These are phyloP conservation scores for Pseudochromis fuscus DNA, from an alignment of 2,797 vertebrate species.

Conservation along the genomic window DNA sequence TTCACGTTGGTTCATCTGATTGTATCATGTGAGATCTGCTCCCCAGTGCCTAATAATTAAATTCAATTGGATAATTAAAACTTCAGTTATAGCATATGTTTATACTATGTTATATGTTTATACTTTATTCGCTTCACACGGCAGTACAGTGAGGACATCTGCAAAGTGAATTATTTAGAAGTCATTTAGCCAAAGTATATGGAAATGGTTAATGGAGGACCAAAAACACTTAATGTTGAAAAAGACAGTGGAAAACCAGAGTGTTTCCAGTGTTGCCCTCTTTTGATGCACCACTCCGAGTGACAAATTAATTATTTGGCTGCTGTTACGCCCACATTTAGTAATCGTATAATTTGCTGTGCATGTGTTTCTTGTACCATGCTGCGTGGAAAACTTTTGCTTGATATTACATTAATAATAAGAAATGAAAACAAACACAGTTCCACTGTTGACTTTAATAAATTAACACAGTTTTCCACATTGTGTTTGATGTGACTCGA, in stretches of 20 bases:
- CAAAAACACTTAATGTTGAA: slow-evolving; percentile 35
- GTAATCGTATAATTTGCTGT: slow-evolving; percentile 25
- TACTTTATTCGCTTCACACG: neutral
- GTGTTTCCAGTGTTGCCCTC: slow-evolving; percentile 44
- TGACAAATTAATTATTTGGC: slow-evolving; percentile 50
- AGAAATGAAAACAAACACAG: slow-evolving; percentile 68
- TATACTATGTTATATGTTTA: neutral
- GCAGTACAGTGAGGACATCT: slow-evolving; percentile 2
- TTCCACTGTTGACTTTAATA: slow-evolving; percentile 71
- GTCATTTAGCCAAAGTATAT: slow-evolving; percentile 31
- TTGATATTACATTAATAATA: slow-evolving; percentile 57
- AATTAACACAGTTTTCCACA: slow-evolving; percentile 69
- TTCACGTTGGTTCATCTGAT: neutral
- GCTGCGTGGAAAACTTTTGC: slow-evolving; percentile 51
- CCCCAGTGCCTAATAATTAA: neutral
- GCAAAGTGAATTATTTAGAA: slow-evolving; percentile 35
- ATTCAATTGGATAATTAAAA: neutral
- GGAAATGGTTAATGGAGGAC: slow-evolving; percentile 45
- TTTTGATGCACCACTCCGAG: slow-evolving; percentile 46
- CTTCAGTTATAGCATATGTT: neutral
- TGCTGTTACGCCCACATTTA: slow-evolving; percentile 27
- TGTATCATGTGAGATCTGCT: too few relatives aligned
- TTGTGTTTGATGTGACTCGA: slow-evolving; percentile 66
- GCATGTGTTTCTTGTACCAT: slow-evolving; percentile 45
- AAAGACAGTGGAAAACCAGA: slow-evolving; percentile 48